A percentile compares a stretch with the other conserved stretches of the same genome.
Conservation (phyloP, 2,797 vertebrate genomes). For the Phyllotis vaccarum region DNA sequence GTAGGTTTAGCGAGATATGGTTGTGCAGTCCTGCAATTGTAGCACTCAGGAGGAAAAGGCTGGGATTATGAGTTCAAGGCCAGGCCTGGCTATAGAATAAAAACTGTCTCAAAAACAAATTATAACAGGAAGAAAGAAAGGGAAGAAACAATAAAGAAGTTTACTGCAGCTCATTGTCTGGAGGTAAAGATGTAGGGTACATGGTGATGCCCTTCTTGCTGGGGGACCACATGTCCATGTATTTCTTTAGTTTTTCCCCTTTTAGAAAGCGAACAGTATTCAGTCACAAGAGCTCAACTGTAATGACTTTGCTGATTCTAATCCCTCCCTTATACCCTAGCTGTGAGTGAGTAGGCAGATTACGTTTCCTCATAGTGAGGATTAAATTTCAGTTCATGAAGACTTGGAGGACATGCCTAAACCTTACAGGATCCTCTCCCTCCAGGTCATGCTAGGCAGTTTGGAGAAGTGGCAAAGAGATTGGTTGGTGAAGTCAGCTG, state of each 20-base stretch:
- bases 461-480: background rate
- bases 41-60: background rate
- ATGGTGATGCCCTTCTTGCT: background rate
- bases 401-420: background rate
- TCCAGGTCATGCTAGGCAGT: background rate
- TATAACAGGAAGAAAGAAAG: background rate
- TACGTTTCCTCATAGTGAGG: background rate
- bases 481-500: background rate
- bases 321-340: background rate
- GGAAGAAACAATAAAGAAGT: background rate
- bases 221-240: background rate
- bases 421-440: background rate
- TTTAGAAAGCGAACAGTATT: background rate
- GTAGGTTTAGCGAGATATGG: background rate
- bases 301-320: background rate
- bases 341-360: background rate
- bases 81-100: background rate
- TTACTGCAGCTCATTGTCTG: background rate
- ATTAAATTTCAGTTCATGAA: background rate
- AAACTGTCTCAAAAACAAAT: background rate
- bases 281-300: background rate
- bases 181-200: background rate
- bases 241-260: background rate
- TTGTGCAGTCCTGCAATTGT: background rate
- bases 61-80: background rate